Evolutionary conservation across 1,140 invertebrate species (phyloP).

Genomic region (Sarcophaga peregrina): DNA sequence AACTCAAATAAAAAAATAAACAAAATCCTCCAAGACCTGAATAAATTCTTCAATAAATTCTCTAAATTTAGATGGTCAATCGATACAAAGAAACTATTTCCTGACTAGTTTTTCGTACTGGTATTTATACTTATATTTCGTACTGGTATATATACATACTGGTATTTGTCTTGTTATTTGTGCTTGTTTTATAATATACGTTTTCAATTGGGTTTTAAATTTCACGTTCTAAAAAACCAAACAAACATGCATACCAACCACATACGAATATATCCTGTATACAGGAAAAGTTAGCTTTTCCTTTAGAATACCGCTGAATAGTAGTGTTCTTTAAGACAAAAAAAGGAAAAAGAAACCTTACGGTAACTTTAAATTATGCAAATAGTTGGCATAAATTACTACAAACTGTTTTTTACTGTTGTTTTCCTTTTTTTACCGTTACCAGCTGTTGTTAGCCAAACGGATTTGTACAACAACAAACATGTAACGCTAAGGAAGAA

Average conservation of each 20-base stretch:
- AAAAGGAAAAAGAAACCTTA: background rate
- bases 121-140: background rate
- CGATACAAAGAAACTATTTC: background rate
- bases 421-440: background rate
- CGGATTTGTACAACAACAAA: background rate
- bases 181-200: background rate
- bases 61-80: slow-evolving; percentile 11
- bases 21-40: background rate
- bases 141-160: background rate
- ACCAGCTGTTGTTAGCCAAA: background rate
- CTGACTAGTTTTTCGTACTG: background rate
- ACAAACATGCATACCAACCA: background rate
- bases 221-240: background rate
- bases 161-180: slow-evolving; percentile 1
- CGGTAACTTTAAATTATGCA: slow-evolving; percentile 4
- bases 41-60: background rate
- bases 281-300: background rate
- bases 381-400: slow-evolving; percentile 22
- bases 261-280: background rate
- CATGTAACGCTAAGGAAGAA: no score
- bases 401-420: background rate
- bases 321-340: background rate
- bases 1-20: background rate
- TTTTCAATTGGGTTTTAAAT: background rate
- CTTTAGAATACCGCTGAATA: background rate